These are phyloP conservation scores for Drosophila lacertosa DNA, from an alignment of 1,140 invertebrate genomes.

Conservation along the genomic window DNA sequence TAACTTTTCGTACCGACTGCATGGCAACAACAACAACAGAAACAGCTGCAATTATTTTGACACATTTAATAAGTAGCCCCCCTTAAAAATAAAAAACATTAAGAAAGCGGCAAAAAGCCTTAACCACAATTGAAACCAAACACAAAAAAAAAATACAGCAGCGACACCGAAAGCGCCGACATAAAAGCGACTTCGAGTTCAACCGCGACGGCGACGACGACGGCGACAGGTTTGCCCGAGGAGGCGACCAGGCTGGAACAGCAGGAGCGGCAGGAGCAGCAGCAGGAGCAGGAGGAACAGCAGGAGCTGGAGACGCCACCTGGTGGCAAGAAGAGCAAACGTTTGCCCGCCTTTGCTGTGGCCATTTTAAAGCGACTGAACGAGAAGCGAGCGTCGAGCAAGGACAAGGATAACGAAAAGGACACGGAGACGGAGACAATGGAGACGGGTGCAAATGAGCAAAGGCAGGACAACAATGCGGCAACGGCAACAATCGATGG, in stretches of 20 bases:
- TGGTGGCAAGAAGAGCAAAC: constrained; percentile 64
- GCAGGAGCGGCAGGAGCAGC: constrained; percentile 32
- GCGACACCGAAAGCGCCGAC: constrained; percentile 85
- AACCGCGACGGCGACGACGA: constrained; percentile 61
- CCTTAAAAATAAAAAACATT: constrained; percentile 27
- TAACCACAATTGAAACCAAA: constrained; percentile 60
- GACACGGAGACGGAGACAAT: constrained; percentile 61
- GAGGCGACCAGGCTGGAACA: constrained; percentile 32
- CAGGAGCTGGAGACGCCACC: constrained; percentile 17
- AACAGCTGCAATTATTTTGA: constrained; percentile 69
- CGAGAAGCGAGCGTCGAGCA: constrained; percentile 60
- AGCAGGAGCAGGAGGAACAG: constrained; percentile 6
- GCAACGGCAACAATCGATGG: constrained; percentile 69
- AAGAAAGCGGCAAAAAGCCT: constrained; percentile 37
- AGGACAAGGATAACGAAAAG: constrained; percentile 72
- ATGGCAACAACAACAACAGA: too few relatives aligned
- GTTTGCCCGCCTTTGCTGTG: constrained; percentile 71
- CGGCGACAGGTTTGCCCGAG: too few relatives aligned
- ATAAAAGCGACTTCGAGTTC: constrained; percentile 78
- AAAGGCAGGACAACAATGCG: constrained; percentile 40
- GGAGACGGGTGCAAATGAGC: constrained; percentile 39
- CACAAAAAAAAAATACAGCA: too few relatives aligned
- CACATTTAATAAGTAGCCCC: constrained; percentile 66
- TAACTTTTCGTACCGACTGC: constrained; percentile 47
- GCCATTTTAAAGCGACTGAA: constrained; percentile 78